phyloP scores from a whole-genome alignment of 1,140 invertebrate genomes.

The Rhopalosiphum padi region DNA sequence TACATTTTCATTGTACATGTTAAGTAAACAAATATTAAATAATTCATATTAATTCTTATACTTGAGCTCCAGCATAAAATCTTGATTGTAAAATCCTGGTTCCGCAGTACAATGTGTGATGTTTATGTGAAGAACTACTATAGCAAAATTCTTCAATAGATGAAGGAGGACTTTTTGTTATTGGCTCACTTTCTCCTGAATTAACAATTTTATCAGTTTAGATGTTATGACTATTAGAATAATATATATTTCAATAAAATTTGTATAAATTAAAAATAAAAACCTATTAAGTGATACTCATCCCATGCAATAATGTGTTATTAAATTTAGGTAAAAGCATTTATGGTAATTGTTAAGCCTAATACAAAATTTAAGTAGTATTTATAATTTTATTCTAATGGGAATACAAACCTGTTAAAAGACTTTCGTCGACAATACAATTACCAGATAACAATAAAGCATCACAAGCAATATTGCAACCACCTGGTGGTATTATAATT shows the following conservation, averaged over 20 bases:
- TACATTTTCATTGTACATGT: background rate
- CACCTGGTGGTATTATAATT: constrained; percentile 81
- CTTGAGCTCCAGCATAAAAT: constrained; percentile 80
- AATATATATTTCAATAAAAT: background rate
- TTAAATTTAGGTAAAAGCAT: background rate
- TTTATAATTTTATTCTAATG: constrained; percentile 3
- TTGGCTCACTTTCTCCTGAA: constrained; percentile 80
- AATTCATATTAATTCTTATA: constrained; percentile 64
- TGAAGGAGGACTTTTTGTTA: constrained; percentile 78
- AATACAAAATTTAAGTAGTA: background rate
- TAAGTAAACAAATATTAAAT: background rate
- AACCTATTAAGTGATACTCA: background rate
- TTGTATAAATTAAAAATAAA: background rate
- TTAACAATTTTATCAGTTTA: constrained; percentile 55
- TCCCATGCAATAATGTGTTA: background rate
- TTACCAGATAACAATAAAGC: constrained; percentile 88
- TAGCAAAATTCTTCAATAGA: constrained; percentile 63
- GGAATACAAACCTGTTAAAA: constrained; percentile 75
- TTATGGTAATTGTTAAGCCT: background rate
- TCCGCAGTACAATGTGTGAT: constrained; percentile 89
- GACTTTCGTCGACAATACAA: constrained; percentile 91
- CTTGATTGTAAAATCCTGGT: constrained; percentile 95
- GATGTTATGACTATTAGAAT: background rate
- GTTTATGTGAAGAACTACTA: constrained; percentile 71
- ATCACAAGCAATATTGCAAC: constrained; percentile 91